A percentile compares a stretch with the other conserved stretches of the same genome.
These are phyloP conservation scores for Luperina testacea DNA, from an alignment of 2,888 invertebrate genomes.

Conservation along the genomic window DNA sequence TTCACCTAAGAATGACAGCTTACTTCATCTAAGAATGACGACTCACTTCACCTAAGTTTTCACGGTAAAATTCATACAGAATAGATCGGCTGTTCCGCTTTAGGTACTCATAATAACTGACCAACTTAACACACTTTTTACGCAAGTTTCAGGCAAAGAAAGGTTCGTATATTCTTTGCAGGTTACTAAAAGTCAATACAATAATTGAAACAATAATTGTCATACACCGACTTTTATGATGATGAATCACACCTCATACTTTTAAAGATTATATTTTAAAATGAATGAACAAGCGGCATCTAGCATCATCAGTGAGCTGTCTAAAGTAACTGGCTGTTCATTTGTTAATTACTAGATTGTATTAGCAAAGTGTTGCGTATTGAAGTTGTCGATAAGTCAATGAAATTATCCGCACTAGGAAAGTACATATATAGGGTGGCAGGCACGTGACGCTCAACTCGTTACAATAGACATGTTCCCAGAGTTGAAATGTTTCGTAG, in stretches of 20 bases:
- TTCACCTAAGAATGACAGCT: background rate
- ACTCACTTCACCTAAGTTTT: background rate
- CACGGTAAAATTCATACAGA: background rate
- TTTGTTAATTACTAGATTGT: conserved; percentile 4
- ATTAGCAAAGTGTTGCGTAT: background rate
- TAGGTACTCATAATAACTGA: background rate
- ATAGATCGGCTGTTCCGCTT: background rate
- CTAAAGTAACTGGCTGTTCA: conserved; percentile 1
- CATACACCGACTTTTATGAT: background rate
- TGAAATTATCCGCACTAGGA: background rate
- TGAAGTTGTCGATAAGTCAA: background rate
- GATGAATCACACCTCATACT: conserved; percentile 6
- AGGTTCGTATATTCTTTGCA: background rate
- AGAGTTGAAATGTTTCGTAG: background rate
- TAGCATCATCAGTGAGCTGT: background rate
- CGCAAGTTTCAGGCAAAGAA: background rate
- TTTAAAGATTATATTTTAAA: no score
- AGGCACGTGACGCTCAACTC: background rate
- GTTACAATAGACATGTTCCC: background rate
- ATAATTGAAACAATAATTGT: conserved; percentile 19
- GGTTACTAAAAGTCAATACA: background rate
- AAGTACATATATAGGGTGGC: background rate
- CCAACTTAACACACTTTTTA: background rate
- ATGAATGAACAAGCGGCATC: background rate
- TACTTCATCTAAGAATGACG: no score